Percentiles rank a stretch among this genome's conserved stretches.
Evolutionary conservation across 2,888 invertebrate genomes (phyloP).

Genomic region (Laothoe populi): DNA sequence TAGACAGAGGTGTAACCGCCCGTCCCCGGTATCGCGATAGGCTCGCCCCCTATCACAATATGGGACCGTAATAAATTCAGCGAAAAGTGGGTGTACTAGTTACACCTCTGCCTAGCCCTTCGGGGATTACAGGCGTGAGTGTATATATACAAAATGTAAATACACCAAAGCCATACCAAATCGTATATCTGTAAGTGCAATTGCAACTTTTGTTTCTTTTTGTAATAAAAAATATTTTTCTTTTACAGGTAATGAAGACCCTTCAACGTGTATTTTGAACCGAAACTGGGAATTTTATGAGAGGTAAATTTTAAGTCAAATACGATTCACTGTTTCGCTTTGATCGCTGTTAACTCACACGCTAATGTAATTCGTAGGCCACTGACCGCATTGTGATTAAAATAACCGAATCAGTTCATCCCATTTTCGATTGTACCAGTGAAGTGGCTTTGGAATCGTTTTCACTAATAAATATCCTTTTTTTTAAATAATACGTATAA

Average conservation of each 20-base stretch:
- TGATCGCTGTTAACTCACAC: constrained; percentile 39
- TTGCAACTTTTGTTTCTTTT: constrained; percentile 13
- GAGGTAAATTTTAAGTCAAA: constrained; percentile 59
- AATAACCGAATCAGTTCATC: neutral
- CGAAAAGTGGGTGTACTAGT: too few species aligned
- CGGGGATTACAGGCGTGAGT: too few species aligned
- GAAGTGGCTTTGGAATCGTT: neutral
- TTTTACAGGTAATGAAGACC: constrained; percentile 71
- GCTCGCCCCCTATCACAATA: too few species aligned
- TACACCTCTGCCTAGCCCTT: too few species aligned
- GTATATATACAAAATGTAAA: too few species aligned
- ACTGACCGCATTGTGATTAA: constrained; percentile 17
- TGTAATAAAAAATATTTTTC: constrained; percentile 36
- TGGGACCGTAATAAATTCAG: too few species aligned
- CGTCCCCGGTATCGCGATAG: too few species aligned
- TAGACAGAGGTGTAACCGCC: too few species aligned
- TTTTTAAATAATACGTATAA: too few species aligned
- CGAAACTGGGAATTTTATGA: constrained; percentile 71
- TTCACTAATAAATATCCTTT: neutral
- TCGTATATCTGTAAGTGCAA: neutral
- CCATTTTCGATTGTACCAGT: constrained; percentile 6
- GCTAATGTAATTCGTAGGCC: constrained; percentile 26
- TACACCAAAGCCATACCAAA: too few species aligned
- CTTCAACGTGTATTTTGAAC: constrained; percentile 67
- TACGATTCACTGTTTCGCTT: constrained; percentile 40